Conservation (phyloP, 2,888 invertebrate genomes). For the Gryllus longicercus region DNA sequence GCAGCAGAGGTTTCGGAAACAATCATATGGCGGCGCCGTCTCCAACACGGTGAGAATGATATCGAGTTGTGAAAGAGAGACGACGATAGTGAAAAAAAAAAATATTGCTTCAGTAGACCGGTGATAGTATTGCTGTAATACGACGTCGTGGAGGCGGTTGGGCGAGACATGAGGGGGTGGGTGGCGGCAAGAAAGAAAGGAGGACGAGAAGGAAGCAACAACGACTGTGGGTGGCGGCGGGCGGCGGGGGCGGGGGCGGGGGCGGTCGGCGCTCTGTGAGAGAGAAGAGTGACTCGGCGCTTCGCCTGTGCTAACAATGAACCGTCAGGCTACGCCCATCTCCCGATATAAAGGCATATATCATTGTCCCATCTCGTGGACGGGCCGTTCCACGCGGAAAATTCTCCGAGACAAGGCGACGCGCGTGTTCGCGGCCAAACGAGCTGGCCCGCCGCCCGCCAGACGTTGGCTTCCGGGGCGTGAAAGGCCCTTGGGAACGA, state of each 20-base stretch:
- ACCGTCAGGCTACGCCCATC: neutral
- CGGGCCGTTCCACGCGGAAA: conserved; percentile 6
- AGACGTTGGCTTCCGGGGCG: too few species aligned
- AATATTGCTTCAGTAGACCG: too few species aligned
- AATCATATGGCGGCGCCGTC: too few species aligned
- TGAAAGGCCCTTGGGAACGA: too few species aligned
- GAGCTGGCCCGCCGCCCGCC: too few species aligned
- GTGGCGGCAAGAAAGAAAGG: neutral
- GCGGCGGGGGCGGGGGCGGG: neutral
- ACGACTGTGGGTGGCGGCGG: neutral
- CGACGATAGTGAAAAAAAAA: too few species aligned
- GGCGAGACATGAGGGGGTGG: too few species aligned
- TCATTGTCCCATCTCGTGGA: neutral
- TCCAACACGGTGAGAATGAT: too few species aligned
- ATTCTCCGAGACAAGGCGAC: neutral
- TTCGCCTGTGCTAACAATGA: neutral
- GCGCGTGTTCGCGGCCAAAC: neutral
- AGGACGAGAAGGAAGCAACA: neutral
- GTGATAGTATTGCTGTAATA: too few species aligned
- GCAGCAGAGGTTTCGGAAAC: too few species aligned
- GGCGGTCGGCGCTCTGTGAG: neutral
- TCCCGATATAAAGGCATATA: conserved; percentile 17
- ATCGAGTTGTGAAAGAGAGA: too few species aligned
- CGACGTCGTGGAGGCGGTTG: too few species aligned
- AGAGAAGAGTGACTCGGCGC: neutral